phyloP scores from a whole-genome alignment of 30 jellyfish, hydroid and myxozoan genomes.

The Aurelia aurita region DNA sequence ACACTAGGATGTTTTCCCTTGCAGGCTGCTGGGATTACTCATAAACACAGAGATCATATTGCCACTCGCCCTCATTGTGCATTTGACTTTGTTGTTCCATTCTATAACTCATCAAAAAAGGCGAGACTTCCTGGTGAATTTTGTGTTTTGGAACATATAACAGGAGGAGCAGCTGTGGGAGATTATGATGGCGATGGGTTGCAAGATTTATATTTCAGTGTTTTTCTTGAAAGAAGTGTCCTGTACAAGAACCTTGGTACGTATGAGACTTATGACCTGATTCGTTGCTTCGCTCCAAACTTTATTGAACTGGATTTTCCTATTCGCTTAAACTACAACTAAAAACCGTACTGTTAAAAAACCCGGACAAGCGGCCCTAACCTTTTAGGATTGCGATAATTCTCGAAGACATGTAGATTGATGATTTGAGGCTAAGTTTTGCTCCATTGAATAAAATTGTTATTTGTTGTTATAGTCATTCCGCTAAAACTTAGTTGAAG shows the following conservation, averaged over 20 bases:
- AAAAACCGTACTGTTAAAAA: too few species aligned
- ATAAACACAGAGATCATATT: slow-evolving; percentile 77
- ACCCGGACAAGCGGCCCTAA: too few species aligned
- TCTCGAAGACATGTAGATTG: too few species aligned
- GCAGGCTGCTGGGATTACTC: slow-evolving; percentile 87
- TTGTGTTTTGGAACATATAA: slow-evolving; percentile 80
- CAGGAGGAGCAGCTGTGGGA: slow-evolving; percentile 99
- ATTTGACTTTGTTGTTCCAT: slow-evolving; percentile 82
- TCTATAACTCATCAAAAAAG: slow-evolving; percentile 64
- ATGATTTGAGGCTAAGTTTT: too few species aligned
- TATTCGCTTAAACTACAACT: too few species aligned
- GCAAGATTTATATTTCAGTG: slow-evolving; percentile 84
- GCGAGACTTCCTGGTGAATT: slow-evolving; percentile 83
- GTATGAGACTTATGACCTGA: too few species aligned
- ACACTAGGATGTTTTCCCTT: slow-evolving; percentile 3
- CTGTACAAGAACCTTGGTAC: slow-evolving; percentile 86
- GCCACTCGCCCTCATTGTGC: slow-evolving; percentile 93
- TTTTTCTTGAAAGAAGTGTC: slow-evolving; percentile 73
- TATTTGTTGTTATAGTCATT: too few species aligned
- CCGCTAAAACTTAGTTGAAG: too few species aligned
- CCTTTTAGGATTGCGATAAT: too few species aligned
- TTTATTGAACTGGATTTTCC: too few species aligned
- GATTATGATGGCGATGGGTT: slow-evolving; percentile 96
- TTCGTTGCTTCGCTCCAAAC: too few species aligned
- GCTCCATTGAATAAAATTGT: too few species aligned